A percentile compares a stretch with the other conserved stretches of the same genome.
These are phyloP conservation scores for Acrossocheilus fasciatus DNA, from an alignment of 2,797 vertebrate species.

Conservation along the genomic window DNA sequence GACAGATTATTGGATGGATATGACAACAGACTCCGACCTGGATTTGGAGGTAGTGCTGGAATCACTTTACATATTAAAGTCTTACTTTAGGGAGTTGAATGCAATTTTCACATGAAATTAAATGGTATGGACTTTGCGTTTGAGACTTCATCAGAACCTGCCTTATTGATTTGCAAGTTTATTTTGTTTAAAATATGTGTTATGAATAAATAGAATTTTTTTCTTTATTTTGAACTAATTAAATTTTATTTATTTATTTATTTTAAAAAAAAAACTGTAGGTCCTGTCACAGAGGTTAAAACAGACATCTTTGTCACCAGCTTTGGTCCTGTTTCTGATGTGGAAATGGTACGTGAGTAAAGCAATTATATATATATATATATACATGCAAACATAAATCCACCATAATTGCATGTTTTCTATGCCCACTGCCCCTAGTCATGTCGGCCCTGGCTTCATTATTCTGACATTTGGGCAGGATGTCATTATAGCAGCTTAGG, in stretches of 20 bases:
- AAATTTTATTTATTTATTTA: not conserved
- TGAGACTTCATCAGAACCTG: slow-evolving; percentile 3
- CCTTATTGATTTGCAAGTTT: not conserved
- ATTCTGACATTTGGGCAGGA: slow-evolving; percentile 80
- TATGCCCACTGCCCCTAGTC: slow-evolving; percentile 65
- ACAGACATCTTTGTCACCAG: slow-evolving; percentile 89
- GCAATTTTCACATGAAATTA: not conserved
- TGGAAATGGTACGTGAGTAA: slow-evolving; percentile 83
- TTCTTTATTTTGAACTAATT: not conserved
- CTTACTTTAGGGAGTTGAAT: not conserved
- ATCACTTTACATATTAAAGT: not conserved
- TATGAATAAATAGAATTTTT: not conserved
- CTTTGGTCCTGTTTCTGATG: slow-evolving; percentile 86
- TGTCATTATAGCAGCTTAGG: slow-evolving; percentile 84
- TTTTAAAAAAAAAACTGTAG: slow-evolving; percentile 59
- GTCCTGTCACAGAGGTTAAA: slow-evolving; percentile 86
- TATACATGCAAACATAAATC: slow-evolving; percentile 36
- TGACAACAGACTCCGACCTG: slow-evolving; percentile 93
- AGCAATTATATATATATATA: slow-evolving; percentile 22
- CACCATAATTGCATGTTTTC: slow-evolving; percentile 39
- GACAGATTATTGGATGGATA: slow-evolving; percentile 95
- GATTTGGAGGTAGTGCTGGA: slow-evolving; percentile 86
- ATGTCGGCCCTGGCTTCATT: slow-evolving; percentile 73
- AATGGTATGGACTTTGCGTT: not conserved
- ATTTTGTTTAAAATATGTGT: not conserved